Conservation (phyloP, 1,140 invertebrate genomes). For the Druon quercuslanigerum region DNA sequence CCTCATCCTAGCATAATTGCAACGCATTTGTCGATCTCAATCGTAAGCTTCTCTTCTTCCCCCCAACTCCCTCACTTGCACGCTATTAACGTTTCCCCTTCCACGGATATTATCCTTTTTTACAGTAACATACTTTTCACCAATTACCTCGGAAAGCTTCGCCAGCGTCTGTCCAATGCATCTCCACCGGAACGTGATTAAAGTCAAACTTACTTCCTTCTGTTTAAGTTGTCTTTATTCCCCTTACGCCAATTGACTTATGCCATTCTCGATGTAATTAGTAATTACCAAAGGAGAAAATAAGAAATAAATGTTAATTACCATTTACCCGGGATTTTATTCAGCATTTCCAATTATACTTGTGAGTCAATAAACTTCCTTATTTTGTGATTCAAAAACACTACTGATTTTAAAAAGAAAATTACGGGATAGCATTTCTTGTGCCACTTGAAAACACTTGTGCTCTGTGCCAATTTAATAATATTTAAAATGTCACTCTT, state of each 20-base stretch:
- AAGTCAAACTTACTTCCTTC: constrained; percentile 30
- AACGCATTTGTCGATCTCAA: constrained; percentile 17
- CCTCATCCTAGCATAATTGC: constrained; percentile 14
- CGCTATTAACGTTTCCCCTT: not conserved
- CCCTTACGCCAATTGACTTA: constrained; percentile 14
- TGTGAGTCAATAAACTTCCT: too few relatives aligned
- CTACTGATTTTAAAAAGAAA: too few relatives aligned
- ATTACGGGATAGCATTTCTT: too few relatives aligned
- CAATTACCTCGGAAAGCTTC: constrained; percentile 20
- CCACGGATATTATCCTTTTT: not conserved
- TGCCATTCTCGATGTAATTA: constrained; percentile 22
- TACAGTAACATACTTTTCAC: not conserved
- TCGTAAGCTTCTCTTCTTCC: constrained; percentile 8
- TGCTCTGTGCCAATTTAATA: too few relatives aligned
- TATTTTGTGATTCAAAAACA: too few relatives aligned
- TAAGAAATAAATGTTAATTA: constrained; percentile 12
- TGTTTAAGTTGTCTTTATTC: constrained; percentile 21
- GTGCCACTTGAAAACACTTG: too few relatives aligned
- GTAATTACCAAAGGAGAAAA: constrained; percentile 1
- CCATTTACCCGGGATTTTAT: too few relatives aligned
- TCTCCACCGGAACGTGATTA: constrained; percentile 12
- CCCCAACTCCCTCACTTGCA: not conserved
- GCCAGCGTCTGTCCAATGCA: constrained; percentile 14
- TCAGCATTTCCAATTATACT: too few relatives aligned
- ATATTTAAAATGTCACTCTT: too few relatives aligned